Evolutionary conservation across 1,140 invertebrate species (phyloP).

Genomic region (Drosophila baimaii): DNA sequence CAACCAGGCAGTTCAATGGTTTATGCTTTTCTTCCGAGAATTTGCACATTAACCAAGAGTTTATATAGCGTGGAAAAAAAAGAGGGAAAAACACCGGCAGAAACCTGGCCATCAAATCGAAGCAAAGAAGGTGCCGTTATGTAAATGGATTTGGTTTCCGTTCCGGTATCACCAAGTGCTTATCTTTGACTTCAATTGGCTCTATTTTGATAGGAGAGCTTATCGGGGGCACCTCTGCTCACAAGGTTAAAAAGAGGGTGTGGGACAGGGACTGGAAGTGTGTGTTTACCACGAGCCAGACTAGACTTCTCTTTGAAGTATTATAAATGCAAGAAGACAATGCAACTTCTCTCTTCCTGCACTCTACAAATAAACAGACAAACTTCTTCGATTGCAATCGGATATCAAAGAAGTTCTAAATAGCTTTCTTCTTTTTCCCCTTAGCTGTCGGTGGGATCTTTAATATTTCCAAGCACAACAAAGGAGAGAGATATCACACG

Average conservation of each 20-base stretch:
- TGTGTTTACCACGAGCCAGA: slow-evolving; percentile 19
- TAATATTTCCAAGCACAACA: slow-evolving; percentile 33
- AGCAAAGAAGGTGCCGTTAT: slow-evolving; percentile 40
- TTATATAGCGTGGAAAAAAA: slow-evolving; percentile 8
- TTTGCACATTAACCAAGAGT: slow-evolving; percentile 38
- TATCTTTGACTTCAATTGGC: slow-evolving; percentile 40
- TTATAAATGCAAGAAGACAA: slow-evolving; percentile 8
- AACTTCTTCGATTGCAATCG: slow-evolving; percentile 65
- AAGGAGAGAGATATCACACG: slow-evolving; percentile 20
- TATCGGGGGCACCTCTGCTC: slow-evolving; percentile 9
- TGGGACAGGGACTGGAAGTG: not conserved
- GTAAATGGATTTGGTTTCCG: slow-evolving; percentile 71
- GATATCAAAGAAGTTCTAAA: slow-evolving; percentile 67
- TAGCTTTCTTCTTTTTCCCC: slow-evolving; percentile 25
- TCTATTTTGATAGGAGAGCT: slow-evolving; percentile 25
- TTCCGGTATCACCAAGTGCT: slow-evolving; percentile 55
- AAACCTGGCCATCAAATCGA: slow-evolving; percentile 54
- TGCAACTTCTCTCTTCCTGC: slow-evolving; percentile 22
- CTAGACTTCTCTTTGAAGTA: slow-evolving; percentile 46
- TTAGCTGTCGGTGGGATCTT: slow-evolving; percentile 17
- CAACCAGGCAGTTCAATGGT: slow-evolving; percentile 14
- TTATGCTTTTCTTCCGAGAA: slow-evolving; percentile 45
- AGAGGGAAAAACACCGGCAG: slow-evolving; percentile 27
- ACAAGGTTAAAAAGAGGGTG: slow-evolving; percentile 11
- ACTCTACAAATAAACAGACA: slow-evolving; percentile 73